Percentiles rank a stretch among this genome's conserved stretches.
Conservation (phyloP, 2,113 vertebrate genomes). For the Hipposideros armiger region DNA sequence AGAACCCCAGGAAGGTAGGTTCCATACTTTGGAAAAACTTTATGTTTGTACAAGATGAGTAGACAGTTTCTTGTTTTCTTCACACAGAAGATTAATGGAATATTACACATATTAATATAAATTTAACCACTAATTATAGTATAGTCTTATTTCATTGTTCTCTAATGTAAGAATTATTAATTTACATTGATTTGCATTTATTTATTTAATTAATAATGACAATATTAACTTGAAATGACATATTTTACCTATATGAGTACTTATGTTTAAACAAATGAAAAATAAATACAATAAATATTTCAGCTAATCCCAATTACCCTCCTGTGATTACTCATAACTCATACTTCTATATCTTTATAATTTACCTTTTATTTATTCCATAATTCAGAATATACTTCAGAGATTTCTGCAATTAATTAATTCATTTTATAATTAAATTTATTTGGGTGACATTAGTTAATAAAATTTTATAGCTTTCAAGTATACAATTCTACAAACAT, state of each 20-base stretch:
- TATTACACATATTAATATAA: not conserved
- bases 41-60: not conserved
- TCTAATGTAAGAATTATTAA: not conserved
- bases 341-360: not conserved
- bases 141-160: not conserved
- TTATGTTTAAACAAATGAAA: not conserved
- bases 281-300: not conserved
- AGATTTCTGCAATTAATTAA: not conserved
- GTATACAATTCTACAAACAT: too few species aligned
- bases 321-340: not conserved
- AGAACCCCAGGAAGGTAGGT: constrained; percentile 46
- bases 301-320: not conserved
- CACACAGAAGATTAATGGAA: not conserved
- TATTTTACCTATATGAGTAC: too few species aligned
- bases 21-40: not conserved
- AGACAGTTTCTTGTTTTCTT: not conserved
- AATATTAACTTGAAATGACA: not conserved
- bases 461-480: too few species aligned
- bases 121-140: not conserved
- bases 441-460: too few species aligned
- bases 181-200: not conserved
- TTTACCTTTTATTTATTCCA: not conserved
- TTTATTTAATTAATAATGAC: not conserved
- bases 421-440: too few species aligned
- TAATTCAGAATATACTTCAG: not conserved